phyloP scores from a whole-genome alignment of 2,888 invertebrate species.

The Drosophila formosana region DNA sequence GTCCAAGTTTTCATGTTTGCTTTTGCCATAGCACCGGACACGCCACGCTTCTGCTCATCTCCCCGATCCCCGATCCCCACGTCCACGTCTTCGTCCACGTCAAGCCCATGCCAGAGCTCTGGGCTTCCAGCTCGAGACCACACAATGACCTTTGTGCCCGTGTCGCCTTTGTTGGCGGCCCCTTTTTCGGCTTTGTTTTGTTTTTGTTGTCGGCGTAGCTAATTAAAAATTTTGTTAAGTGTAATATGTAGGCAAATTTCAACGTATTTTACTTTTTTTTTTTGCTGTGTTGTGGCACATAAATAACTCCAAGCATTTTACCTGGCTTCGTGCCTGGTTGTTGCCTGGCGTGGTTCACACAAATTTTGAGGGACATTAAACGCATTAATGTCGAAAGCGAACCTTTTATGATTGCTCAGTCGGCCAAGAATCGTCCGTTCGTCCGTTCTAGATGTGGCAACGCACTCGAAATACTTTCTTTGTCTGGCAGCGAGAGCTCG shows the following conservation, averaged over 20 bases:
- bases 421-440: conserved; percentile 20
- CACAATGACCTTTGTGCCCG: conserved; percentile 40
- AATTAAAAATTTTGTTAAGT: conserved; percentile 75
- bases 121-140: conserved; percentile 16
- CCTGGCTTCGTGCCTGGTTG: conserved; percentile 25
- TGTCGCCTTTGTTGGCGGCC: conserved; percentile 40
- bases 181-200: conserved; percentile 53
- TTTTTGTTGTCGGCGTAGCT: conserved; percentile 56
- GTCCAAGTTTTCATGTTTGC: conserved; percentile 57
- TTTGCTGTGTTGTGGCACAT: conserved; percentile 37
- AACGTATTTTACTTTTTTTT: conserved; percentile 22
- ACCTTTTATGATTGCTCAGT: conserved; percentile 58
- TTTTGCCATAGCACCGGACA: conserved; percentile 47
- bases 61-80: not conserved
- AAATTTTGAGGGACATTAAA: conserved; percentile 58
- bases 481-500: conserved; percentile 3
- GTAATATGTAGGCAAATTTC: conserved; percentile 69
- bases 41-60: conserved; percentile 4
- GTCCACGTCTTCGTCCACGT: not conserved
- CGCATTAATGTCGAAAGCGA: conserved; percentile 60
- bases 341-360: conserved; percentile 19
- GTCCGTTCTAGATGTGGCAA: conserved; percentile 18
- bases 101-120: conserved; percentile 9
- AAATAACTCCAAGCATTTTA: conserved; percentile 61
- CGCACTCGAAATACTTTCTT: conserved; percentile 9